Evolutionary conservation across 2,797 vertebrate genomes (phyloP), one percentile per base, ranked within the genome.

Genomic region (Thamnophis elegans): DNA sequence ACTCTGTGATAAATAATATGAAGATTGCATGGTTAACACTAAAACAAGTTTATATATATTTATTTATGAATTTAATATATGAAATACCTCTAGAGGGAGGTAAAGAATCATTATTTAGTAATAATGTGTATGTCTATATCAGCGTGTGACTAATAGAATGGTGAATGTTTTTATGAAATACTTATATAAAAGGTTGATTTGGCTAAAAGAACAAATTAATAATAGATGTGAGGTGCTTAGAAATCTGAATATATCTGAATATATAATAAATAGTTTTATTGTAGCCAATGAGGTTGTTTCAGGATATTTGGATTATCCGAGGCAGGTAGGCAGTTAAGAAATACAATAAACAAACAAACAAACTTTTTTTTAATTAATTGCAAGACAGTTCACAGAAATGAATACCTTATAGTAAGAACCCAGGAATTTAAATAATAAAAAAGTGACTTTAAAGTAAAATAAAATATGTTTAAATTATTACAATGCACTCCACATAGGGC

Each of bases 81-180:
- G 55, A 26, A 26, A 11, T 94, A 25, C 96, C 97, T 90, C 94
- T 97, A 97, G 97, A 96, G 96, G 97, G 96, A 93, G 96, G 95
- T 94, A 91, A 92, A 93, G 89, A 42, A 95, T 94, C 94, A 59
- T 87, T 32, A 53, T 58, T 58, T 85, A 53, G 6, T 55, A 56
- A 62, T 51, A 58, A 62, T 90, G n/a, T 59, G 92, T 92, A 6
- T 65, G 1, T 1, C 28, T 7, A 22, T n/a, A 22, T 32, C 0
- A 54, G 53, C 91, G 28, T 47, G n/a, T 20, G 2, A 51, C 3
- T 1, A 16, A 89, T 62, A 3, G 3, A 5, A 2, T 0, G 0
- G 0, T 78, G 32, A 90, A 90, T 90, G 25, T 47, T 16, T 16
- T 78, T 42, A 42, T 22, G 78, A 47, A 91, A 51, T 42, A 36